Evolutionary conservation across 2,797 vertebrate species (phyloP).

Genomic region (Chloroceryle amazona): DNA sequence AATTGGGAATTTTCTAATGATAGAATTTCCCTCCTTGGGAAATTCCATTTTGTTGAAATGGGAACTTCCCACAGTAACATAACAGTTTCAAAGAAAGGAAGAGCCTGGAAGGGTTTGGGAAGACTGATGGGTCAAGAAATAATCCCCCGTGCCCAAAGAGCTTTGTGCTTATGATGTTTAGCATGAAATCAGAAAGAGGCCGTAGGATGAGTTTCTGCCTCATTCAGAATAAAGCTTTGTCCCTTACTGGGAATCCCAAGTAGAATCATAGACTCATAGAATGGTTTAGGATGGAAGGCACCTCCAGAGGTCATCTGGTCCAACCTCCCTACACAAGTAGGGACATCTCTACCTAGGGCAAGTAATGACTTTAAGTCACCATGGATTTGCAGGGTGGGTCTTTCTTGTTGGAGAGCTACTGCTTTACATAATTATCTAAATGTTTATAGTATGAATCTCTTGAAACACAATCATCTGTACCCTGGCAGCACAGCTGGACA

Average conservation of each 20-base stretch:
- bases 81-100: background rate
- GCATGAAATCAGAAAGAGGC: background rate
- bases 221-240: background rate
- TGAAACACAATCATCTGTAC: background rate
- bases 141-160: background rate
- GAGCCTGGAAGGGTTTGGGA: background rate
- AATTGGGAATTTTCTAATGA: constrained; percentile 14
- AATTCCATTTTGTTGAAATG: constrained; percentile 16
- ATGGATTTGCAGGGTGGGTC: background rate
- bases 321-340: too few species aligned
- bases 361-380: background rate
- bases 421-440: background rate
- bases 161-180: background rate
- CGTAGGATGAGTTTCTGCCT: background rate
- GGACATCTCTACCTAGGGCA: too few species aligned
- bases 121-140: background rate
- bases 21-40: background rate
- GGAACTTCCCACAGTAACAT: background rate
- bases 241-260: background rate
- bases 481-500: background rate
- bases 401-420: background rate
- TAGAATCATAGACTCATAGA: too few species aligned
- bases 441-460: background rate
- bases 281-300: too few species aligned
- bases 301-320: too few species aligned